phyloP scores from a whole-genome alignment of 2,113 vertebrate genomes.

The Tragelaphus scriptus region DNA sequence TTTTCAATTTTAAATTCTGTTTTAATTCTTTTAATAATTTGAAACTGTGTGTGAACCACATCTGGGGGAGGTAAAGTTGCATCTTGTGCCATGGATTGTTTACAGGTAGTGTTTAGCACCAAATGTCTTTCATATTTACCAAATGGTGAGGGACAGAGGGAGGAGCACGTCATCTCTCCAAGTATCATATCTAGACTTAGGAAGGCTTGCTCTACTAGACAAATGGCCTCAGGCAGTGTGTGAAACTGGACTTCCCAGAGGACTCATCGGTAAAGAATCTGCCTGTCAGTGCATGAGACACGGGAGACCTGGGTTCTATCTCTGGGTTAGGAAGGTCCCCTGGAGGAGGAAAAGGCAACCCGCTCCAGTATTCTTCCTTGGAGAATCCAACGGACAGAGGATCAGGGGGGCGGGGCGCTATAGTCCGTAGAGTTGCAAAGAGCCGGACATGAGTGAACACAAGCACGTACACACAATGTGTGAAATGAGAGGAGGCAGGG shows the following conservation, averaged over 20 bases:
- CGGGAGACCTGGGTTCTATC: not conserved
- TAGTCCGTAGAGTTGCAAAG: not conserved
- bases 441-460: not conserved
- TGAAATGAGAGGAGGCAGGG: not conserved
- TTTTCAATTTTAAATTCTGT: not conserved
- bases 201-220: not conserved
- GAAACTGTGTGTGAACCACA: not conserved
- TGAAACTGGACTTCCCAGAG: not conserved
- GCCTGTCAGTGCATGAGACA: not conserved
- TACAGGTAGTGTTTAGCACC: not conserved
- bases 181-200: not conserved
- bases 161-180: not conserved
- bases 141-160: not conserved
- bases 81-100: not conserved
- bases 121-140: not conserved
- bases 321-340: not conserved
- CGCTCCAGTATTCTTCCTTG: not conserved
- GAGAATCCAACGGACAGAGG: not conserved
- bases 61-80: not conserved
- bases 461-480: rapidly evolving
- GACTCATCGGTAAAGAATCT: not conserved
- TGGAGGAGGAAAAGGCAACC: not conserved
- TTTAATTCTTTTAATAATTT: not conserved
- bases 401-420: not conserved
- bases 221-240: not conserved